Evolutionary conservation across 2,888 invertebrate species (phyloP), one percentile per base, ranked within the genome.

Genomic region (Iphiclides podalirius): DNA sequence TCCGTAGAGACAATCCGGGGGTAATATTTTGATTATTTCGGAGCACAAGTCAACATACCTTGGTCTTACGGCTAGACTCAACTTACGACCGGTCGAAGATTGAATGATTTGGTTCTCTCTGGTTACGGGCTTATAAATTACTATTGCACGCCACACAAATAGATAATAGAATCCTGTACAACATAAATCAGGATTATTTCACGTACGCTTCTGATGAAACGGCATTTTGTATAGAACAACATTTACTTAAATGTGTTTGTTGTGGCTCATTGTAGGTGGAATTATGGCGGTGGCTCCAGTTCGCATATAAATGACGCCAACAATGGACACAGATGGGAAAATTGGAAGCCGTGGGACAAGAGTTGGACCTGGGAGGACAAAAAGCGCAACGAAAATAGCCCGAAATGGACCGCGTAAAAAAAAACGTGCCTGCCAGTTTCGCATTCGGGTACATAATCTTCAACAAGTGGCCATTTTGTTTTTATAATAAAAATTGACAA

Each of bases 271-370:
- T 39, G 7, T 9, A 46, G 46, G 33, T 46, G 46, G 46, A 23
- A 23, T 39, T 14, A 13, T 2, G 31, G 62, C 34, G 57, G 60
- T 1, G 63, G 67, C 44, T 57, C 63, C 39, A 56, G 66, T 50
- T 70, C 67, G 51, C 46, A 63, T 7, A 64, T 66, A 33, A 66
- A 64, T 47, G 65, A 67, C 20, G 52, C 65, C 0, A 63, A 70
- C 60, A 70, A 69, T 28, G 60, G 65, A 31, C 51, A 67, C 47
- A 52, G 50, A 13, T 53, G 72, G 72, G 69, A 72, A 40, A 64
- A 67, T 7, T 73, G 77, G 79, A 75, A 77, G 53, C 73, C 72
- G 0, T 75, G 75, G 70, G 66, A 79, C 50, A 65, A 58, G 45
- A 45, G 54, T 13, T 57, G 57, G 53, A 46, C 55, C 13, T 55